These are phyloP conservation scores for Anoura caudifer DNA, from an alignment of 2,113 vertebrate species.

Conservation along the genomic window DNA sequence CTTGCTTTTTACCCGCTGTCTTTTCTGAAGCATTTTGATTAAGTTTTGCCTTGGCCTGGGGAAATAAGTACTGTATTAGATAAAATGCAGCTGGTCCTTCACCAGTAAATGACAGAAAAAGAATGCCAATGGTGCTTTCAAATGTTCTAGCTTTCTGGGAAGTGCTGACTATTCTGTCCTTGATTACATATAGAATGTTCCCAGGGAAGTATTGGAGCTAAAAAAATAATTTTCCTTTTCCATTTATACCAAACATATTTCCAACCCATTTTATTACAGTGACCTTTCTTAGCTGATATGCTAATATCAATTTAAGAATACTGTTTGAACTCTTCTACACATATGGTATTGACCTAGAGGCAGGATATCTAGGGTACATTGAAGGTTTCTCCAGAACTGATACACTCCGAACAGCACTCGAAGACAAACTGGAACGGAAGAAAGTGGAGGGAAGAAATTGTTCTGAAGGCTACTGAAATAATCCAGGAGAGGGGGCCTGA, in stretches of 20 bases:
- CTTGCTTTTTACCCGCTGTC: conserved; percentile 72
- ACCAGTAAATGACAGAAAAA: background rate
- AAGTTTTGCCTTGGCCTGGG: conserved; percentile 76
- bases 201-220: background rate
- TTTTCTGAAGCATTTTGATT: conserved; percentile 76
- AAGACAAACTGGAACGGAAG: background rate
- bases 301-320: background rate
- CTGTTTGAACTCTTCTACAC: background rate
- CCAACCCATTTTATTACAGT: background rate
- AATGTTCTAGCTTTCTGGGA: background rate
- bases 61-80: conserved; percentile 68
- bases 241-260: conserved; percentile 21
- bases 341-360: background rate
- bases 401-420: background rate
- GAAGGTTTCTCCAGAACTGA: background rate
- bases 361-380: background rate
- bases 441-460: background rate
- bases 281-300: background rate
- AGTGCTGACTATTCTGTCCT: background rate
- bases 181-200: conserved; percentile 5
- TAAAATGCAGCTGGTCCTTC: conserved; percentile 20
- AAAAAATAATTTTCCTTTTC: background rate
- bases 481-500: background rate
- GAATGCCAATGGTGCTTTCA: background rate
- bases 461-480: background rate